A percentile compares a stretch with the other conserved stretches of the same genome.
phyloP scores from a whole-genome alignment of 2,797 vertebrate species.

The Spheniscus humboldti region DNA sequence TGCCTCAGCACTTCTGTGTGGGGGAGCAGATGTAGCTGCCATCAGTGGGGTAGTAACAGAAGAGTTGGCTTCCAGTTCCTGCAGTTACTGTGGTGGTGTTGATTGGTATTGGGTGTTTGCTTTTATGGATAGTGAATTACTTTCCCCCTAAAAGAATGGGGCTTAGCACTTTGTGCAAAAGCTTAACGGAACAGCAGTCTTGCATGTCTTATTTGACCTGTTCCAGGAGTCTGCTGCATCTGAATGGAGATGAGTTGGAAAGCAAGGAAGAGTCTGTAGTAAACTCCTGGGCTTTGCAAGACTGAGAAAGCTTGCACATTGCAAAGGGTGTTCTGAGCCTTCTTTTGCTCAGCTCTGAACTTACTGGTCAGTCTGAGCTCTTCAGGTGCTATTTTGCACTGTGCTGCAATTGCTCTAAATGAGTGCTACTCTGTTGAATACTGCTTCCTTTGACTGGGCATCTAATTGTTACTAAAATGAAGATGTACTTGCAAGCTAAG shows the following conservation, averaged over 20 bases:
- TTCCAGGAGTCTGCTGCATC: not conserved
- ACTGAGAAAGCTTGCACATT: too few relatives aligned
- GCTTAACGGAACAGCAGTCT: not conserved
- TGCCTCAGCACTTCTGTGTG: not conserved
- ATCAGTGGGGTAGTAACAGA: too few relatives aligned
- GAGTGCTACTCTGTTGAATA: not conserved
- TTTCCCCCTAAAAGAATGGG: not conserved
- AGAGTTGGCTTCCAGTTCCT: not conserved
- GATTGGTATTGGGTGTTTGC: rapidly evolving
- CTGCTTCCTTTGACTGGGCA: not conserved
- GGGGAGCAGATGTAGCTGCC: not conserved
- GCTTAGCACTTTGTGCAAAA: not conserved
- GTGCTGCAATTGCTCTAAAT: not conserved
- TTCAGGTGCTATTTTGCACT: not conserved
- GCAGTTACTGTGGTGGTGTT: not conserved
- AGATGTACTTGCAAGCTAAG: not conserved
- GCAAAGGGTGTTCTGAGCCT: not conserved
- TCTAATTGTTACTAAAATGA: not conserved
- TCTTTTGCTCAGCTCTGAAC: not conserved
- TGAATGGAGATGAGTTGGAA: not conserved
- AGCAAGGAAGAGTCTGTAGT: not conserved
- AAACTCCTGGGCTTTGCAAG: too few relatives aligned
- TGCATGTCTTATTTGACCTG: rapidly evolving
- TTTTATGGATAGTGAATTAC: rapidly evolving
- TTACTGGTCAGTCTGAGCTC: not conserved